Evolutionary conservation across 2,797 vertebrate species (phyloP).

Genomic region (Numenius phaeopus): DNA sequence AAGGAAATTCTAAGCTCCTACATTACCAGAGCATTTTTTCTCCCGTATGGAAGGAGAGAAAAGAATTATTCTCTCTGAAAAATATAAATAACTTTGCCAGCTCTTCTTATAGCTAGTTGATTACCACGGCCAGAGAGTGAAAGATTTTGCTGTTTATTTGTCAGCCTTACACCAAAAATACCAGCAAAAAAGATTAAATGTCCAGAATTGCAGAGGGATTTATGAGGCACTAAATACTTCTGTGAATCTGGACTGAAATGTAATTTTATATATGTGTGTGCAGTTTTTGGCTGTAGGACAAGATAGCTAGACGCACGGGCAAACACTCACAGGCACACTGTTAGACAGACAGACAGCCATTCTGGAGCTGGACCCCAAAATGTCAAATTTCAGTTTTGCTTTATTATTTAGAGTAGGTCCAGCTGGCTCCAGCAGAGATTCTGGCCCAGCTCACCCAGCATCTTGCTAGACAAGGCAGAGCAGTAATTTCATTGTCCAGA

Average conservation of each 20-base stretch:
- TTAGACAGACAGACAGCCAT: not conserved
- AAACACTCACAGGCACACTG: not conserved
- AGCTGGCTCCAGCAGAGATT: not conserved
- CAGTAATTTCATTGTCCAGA: not conserved
- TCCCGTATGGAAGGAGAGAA: not conserved
- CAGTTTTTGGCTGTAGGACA: not conserved
- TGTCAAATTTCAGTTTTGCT: not conserved
- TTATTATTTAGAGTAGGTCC: not conserved
- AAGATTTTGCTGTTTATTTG: constrained; percentile 1
- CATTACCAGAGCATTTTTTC: constrained; percentile 9
- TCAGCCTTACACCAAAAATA: constrained; percentile 5
- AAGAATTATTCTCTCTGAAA: constrained; percentile 19
- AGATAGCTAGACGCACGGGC: not conserved
- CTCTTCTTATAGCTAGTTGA: constrained; percentile 32
- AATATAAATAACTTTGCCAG: constrained; percentile 45
- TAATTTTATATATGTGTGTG: not conserved
- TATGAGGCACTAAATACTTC: not conserved
- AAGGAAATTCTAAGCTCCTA: constrained; percentile 14
- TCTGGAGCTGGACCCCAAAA: not conserved
- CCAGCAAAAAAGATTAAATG: not conserved
- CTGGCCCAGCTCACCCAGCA: not conserved
- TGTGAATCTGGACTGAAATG: not conserved
- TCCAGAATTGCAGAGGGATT: constrained; percentile 9
- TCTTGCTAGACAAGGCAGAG: not conserved
- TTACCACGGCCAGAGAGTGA: constrained; percentile 13